Percentiles rank a stretch among this genome's conserved stretches.
Conservation (phyloP, 2,797 vertebrate genomes). For the Semotilus atromaculatus region DNA sequence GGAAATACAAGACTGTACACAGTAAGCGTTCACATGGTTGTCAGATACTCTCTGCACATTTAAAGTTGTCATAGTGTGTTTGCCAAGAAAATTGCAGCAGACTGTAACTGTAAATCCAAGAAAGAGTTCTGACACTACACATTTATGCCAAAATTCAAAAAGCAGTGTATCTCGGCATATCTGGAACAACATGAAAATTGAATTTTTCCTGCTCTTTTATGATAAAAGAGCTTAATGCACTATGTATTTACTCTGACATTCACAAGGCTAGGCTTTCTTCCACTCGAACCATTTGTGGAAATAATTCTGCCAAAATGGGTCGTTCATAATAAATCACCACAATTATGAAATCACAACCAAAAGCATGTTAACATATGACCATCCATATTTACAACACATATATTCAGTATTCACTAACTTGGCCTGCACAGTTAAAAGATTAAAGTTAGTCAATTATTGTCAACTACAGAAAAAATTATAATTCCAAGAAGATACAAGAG, state of each 20-base stretch:
- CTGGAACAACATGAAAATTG: neutral
- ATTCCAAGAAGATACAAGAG: too few species aligned
- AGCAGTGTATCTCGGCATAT: neutral
- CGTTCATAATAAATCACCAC: neutral
- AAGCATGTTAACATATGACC: neutral
- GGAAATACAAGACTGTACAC: conserved; percentile 21
- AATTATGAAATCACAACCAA: neutral
- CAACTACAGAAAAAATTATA: too few species aligned
- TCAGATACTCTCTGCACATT: conserved; percentile 22
- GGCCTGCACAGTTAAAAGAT: neutral
- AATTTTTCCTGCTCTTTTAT: neutral
- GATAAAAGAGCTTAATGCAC: neutral
- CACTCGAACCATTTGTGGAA: neutral
- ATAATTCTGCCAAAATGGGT: neutral
- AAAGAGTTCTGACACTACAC: conserved; percentile 3
- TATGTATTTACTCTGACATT: neutral
- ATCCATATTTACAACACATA: neutral
- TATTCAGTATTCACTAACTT: neutral
- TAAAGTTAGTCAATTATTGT: neutral
- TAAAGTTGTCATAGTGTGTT: conserved; percentile 26
- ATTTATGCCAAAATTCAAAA: conserved; percentile 17
- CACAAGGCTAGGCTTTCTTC: neutral
- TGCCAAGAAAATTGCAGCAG: conserved; percentile 26
- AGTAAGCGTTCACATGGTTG: conserved; percentile 28
- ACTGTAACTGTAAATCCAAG: conserved; percentile 34